These are phyloP conservation scores for Kuschelorhynchus macadamiae DNA, from an alignment of 2,888 invertebrate genomes.

Conservation along the genomic window DNA sequence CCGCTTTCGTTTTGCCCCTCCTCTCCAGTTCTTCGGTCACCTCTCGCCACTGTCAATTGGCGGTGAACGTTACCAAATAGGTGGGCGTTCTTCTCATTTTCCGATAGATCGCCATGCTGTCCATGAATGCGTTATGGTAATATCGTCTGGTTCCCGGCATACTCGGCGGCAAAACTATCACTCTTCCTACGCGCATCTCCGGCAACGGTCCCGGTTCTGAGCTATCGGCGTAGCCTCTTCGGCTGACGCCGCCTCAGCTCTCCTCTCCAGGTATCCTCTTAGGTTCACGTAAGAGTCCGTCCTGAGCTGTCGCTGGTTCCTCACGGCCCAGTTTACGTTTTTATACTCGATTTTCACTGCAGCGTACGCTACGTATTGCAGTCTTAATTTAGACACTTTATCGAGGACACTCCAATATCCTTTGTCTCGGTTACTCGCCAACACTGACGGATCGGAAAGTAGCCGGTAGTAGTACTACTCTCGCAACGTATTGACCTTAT, in stretches of 20 bases:
- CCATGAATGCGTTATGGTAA: slow-evolving; percentile 6
- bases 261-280: neutral
- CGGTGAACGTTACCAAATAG: neutral
- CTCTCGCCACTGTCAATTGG: neutral
- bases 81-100: neutral
- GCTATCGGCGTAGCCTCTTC: too few relatives aligned
- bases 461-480: slow-evolving; percentile 3
- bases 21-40: neutral
- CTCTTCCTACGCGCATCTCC: neutral
- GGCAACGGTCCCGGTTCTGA: neutral
- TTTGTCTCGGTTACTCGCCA: neutral
- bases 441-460: neutral
- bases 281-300: neutral
- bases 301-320: neutral
- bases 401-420: neutral
- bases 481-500: slow-evolving; percentile 5
- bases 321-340: slow-evolving; percentile 3
- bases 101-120: neutral
- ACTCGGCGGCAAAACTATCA: neutral
- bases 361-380: slow-evolving; percentile 19
- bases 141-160: slow-evolving; percentile 7
- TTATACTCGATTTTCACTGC: slow-evolving; percentile 20
- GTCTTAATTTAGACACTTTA: neutral
- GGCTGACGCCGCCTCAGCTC: too few relatives aligned
- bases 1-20: neutral